These are phyloP conservation scores for Thunnus maccoyii DNA, from an alignment of 2,113 vertebrate species.

Conservation along the genomic window DNA sequence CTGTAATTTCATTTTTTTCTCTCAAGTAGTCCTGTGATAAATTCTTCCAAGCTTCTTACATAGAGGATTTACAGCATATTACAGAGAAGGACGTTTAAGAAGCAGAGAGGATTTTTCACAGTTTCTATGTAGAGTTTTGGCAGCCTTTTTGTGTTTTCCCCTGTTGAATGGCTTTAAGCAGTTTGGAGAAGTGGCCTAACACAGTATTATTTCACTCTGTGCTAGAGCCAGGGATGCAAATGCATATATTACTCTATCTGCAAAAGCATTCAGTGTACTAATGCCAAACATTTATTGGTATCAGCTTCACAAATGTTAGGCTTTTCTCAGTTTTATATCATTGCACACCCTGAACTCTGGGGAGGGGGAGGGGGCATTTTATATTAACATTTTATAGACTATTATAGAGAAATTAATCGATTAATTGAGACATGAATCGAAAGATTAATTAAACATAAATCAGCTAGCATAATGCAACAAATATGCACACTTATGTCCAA, in stretches of 20 bases:
- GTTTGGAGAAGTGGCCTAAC: constrained; percentile 10
- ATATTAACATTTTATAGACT: too few relatives aligned
- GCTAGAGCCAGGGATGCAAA: constrained; percentile 2
- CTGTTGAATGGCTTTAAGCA: constrained; percentile 27
- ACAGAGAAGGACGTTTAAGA: constrained; percentile 32
- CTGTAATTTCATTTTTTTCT: not conserved
- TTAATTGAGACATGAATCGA: too few relatives aligned
- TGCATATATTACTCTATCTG: constrained; percentile 9
- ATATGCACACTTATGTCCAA: not conserved
- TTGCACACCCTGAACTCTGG: not conserved
- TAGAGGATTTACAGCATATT: constrained; percentile 15
- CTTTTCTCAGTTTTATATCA: not conserved
- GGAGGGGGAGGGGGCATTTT: too few relatives aligned
- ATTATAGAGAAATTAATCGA: too few relatives aligned
- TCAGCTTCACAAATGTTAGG: not conserved
- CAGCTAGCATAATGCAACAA: not conserved
- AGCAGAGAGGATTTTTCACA: constrained; percentile 41
- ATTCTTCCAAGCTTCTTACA: not conserved
- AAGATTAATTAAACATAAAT: not conserved
- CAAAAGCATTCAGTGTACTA: not conserved
- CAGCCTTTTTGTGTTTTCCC: constrained; percentile 4
- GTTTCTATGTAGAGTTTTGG: not conserved
- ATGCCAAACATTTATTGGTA: not conserved
- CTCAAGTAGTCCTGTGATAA: constrained; percentile 10
- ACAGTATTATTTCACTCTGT: not conserved